Conservation (phyloP, 2,113 vertebrate species). For the Syngnathus typhle region DNA sequence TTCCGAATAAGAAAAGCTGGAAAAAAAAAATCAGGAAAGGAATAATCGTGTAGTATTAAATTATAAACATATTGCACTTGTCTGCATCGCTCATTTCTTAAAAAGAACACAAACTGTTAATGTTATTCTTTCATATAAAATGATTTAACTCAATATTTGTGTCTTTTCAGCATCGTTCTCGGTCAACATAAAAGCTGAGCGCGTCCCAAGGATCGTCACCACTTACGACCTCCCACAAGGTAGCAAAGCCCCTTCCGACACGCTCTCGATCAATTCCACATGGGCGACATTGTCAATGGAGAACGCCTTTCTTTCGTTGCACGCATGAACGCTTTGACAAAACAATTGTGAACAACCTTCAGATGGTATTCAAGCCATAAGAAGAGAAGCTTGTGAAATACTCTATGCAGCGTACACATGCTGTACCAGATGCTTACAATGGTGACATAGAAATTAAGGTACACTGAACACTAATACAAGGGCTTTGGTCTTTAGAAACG, state of each 20-base stretch:
- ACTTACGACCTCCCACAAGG: neutral
- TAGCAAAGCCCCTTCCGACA: neutral
- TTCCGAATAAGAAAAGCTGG: neutral
- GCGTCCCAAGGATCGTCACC: neutral
- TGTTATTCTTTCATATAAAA: neutral
- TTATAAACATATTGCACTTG: neutral
- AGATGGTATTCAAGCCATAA: neutral
- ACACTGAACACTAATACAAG: too few relatives aligned
- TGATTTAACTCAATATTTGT: neutral
- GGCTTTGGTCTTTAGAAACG: too few relatives aligned
- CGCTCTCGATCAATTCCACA: constrained; percentile 1
- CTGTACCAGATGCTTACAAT: neutral
- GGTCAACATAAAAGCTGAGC: neutral
- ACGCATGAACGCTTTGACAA: neutral
- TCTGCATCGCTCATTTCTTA: neutral
- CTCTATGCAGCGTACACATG: neutral
- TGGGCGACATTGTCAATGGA: neutral
- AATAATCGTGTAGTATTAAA: too few relatives aligned
- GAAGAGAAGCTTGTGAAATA: neutral
- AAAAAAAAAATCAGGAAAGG: too few relatives aligned
- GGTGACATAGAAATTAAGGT: neutral
- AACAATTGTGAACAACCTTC: constrained; percentile 1
- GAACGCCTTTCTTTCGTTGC: neutral
- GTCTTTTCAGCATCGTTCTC: neutral
- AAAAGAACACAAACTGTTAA: neutral